Percentiles rank a stretch among this genome's conserved stretches.
phyloP scores from a whole-genome alignment of 2,888 invertebrate genomes.

The Hydraecia micacea region DNA sequence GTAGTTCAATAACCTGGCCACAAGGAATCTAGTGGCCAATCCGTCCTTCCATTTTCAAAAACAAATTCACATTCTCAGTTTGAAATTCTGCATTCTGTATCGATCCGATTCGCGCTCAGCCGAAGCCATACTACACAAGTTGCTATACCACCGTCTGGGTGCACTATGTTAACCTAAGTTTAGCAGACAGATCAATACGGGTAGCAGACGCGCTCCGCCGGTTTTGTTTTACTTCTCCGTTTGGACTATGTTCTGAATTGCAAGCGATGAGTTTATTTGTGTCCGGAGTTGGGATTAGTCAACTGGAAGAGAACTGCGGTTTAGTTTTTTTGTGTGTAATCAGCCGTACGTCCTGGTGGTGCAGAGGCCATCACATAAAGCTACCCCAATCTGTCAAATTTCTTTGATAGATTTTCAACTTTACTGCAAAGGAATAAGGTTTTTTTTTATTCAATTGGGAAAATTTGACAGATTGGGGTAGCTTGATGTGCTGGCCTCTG shows the following conservation, averaged over 20 bases:
- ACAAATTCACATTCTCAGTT: conserved; percentile 31
- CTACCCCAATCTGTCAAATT: no score
- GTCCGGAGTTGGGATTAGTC: conserved; percentile 46
- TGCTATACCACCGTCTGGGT: conserved; percentile 55
- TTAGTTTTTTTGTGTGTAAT: conserved; percentile 36
- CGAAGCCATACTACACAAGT: conserved; percentile 30
- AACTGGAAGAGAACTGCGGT: conserved; percentile 33
- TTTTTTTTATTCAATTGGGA: no score
- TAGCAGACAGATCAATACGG: conserved; percentile 67
- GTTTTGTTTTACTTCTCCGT: conserved; percentile 67
- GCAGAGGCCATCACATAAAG: no score
- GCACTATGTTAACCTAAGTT: conserved; percentile 60
- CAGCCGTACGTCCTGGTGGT: not conserved
- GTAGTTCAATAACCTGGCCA: conserved; percentile 5
- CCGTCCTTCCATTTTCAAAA: conserved; percentile 23
- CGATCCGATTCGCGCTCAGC: conserved; percentile 36
- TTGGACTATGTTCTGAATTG: conserved; percentile 61
- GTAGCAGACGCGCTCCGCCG: conserved; percentile 60
- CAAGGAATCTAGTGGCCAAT: not conserved
- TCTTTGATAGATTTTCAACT: no score
- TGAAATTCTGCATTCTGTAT: conserved; percentile 31
- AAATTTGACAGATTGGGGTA: no score
- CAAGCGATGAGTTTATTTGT: conserved; percentile 62
- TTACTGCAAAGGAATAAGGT: no score
- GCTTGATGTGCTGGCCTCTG: no score